Evolutionary conservation across 2,888 invertebrate species (phyloP), one percentile per base, ranked within the genome.

Genomic region (Erebia aethiops): DNA sequence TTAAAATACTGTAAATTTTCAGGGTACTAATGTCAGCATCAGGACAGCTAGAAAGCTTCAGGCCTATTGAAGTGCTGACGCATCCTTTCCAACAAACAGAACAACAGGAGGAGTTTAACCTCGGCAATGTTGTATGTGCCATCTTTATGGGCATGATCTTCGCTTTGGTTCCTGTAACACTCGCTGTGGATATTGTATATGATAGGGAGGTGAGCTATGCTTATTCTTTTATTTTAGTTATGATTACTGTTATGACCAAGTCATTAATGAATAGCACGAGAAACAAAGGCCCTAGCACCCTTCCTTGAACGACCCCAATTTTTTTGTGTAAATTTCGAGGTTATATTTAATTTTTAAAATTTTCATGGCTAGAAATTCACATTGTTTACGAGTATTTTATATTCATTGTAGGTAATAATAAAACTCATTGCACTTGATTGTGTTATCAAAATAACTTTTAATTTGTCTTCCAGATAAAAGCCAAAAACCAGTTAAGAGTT

Each of bases 71-170:
- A 80, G 95, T 96, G 35, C 87, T 93, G 71, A 94, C 96, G 0
- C 95, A 96, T 80, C 96, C 96, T 1, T 96, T 96, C 80, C 96
- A 96, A 78, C 95, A 95, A 84, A 96, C 96, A 0, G 95, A 95
- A 1, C 96, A 96, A 77, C 96, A 96, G 13, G 96, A 95, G 79
- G 95, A 95, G 80, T 95, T 96, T 83, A 96, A 96, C 81, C 86
- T 96, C 51, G 96, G 96, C 2, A 95, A 95, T 69, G 96, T 97
- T 65, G 94, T 95, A 2, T 95, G 96, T n/a, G 95, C 96, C 2
- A 93, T 97, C 2, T 95, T 97, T 75, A 95, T 98, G 82, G 97
- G 97, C 61, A 96, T 97, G 95, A 96, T 96, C 71, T 97, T 97
- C 80, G 95, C 96, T 0, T 86, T 97, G 70, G 95, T 97, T 16